These are phyloP conservation scores for Cettia cetti DNA, from an alignment of 2,113 vertebrate genomes.

Conservation along the genomic window DNA sequence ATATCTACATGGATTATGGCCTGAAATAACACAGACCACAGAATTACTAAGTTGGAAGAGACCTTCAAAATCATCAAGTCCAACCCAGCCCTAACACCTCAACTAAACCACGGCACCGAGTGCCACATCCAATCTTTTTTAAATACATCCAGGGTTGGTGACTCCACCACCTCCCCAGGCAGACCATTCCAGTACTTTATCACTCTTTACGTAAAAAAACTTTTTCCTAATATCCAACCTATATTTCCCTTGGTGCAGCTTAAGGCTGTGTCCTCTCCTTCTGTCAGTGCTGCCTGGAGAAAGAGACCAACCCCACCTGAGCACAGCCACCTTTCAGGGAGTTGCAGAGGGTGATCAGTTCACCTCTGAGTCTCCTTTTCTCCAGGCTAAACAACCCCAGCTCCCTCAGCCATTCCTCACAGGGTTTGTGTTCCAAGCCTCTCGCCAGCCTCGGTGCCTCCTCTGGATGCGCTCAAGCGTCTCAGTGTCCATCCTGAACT, in stretches of 20 bases:
- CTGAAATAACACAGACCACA: not conserved
- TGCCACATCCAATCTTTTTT: not conserved
- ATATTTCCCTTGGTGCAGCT: not conserved
- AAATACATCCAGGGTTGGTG: not conserved
- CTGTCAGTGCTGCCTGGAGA: not conserved
- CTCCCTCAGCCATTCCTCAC: too few relatives aligned
- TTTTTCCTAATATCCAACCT: not conserved
- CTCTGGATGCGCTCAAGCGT: accelerated
- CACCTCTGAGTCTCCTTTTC: not conserved
- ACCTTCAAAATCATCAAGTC: not conserved
- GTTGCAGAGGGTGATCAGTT: not conserved
- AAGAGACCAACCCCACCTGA: not conserved
- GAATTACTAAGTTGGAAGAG: not conserved
- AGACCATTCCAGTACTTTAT: not conserved
- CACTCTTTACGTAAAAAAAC: not conserved
- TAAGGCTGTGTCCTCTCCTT: not conserved
- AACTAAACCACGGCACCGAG: not conserved
- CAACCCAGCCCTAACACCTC: not conserved
- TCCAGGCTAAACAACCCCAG: too few relatives aligned
- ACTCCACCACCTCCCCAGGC: not conserved
- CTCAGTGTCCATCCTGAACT: not conserved
- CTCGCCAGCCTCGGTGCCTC: not conserved
- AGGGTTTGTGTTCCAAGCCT: too few relatives aligned
- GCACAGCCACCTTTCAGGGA: not conserved
- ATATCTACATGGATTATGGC: not conserved